phyloP scores from a whole-genome alignment of 1,140 invertebrate genomes.

The Plectus sambesii region DNA sequence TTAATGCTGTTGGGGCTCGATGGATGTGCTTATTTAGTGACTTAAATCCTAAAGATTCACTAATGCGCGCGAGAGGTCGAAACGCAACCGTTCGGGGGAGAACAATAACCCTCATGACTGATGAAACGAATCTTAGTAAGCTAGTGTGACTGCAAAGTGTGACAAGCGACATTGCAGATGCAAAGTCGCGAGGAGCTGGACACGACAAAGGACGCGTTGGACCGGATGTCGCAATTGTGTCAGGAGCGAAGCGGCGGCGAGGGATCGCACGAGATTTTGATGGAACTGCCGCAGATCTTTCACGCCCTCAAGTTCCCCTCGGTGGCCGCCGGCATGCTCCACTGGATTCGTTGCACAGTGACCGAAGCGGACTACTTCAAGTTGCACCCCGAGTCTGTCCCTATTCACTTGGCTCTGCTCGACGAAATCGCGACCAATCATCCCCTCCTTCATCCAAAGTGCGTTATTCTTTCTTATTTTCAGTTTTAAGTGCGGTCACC shows the following conservation, averaged over 20 bases:
- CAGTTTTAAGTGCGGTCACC: too few species aligned
- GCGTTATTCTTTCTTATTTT: too few species aligned
- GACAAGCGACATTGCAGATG: neutral
- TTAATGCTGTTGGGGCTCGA: neutral
- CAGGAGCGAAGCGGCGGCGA: constrained; percentile 21
- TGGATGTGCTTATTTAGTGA: constrained; percentile 6
- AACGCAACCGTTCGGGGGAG: constrained; percentile 24
- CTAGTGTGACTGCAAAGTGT: neutral
- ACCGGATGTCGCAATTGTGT: constrained; percentile 59
- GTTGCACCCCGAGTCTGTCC: constrained; percentile 86
- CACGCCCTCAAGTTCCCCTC: constrained; percentile 66
- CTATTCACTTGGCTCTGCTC: constrained; percentile 80
- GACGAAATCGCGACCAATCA: constrained; percentile 84
- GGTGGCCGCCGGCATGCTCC: constrained; percentile 71
- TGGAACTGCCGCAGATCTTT: constrained; percentile 19
- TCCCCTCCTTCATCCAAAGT: constrained; percentile 82
- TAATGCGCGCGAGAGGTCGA: constrained; percentile 39
- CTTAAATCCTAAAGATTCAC: constrained; percentile 17
- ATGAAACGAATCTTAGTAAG: neutral
- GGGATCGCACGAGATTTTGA: constrained; percentile 26
- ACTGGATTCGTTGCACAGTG: constrained; percentile 88
- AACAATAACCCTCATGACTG: too few species aligned
- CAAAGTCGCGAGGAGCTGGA: too few species aligned
- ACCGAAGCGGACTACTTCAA: constrained; percentile 91
- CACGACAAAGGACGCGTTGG: constrained; percentile 72